Conservation (phyloP, 2,888 invertebrate genomes). For the Lymantria dispar region DNA sequence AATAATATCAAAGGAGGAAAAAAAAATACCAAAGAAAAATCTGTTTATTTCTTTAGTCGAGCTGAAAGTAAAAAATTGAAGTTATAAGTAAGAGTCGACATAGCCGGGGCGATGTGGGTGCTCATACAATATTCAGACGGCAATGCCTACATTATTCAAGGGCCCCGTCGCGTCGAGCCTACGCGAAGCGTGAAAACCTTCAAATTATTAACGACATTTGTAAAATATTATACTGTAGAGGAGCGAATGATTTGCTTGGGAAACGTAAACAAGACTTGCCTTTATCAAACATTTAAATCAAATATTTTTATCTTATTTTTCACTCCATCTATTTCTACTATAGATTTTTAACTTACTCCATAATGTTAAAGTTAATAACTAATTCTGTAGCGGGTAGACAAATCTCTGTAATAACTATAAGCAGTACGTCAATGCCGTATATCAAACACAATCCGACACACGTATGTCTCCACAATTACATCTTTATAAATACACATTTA, state of each 20-base stretch:
- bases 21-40: not conserved
- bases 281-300: no score
- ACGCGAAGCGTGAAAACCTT: conserved; percentile 21
- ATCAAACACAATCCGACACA: no score
- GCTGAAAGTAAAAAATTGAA: not conserved
- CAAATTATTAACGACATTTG: conserved; percentile 27
- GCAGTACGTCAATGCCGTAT: no score
- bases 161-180: conserved; percentile 11
- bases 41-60: not conserved
- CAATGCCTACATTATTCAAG: conserved; percentile 25
- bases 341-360: no score
- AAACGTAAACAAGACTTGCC: not conserved
- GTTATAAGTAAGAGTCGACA: conserved; percentile 1
- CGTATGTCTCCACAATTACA: no score
- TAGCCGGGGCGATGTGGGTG: not conserved
- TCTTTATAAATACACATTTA: no score
- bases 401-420: no score
- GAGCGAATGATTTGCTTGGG: not conserved
- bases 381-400: no score
- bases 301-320: no score
- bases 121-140: conserved; percentile 28
- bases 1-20: no score
- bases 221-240: conserved; percentile 19
- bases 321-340: no score
- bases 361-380: no score